Base-by-base conservation (phyloP, 2,797 vertebrate genomes). In the Enteromius paludinosus region DNA sequence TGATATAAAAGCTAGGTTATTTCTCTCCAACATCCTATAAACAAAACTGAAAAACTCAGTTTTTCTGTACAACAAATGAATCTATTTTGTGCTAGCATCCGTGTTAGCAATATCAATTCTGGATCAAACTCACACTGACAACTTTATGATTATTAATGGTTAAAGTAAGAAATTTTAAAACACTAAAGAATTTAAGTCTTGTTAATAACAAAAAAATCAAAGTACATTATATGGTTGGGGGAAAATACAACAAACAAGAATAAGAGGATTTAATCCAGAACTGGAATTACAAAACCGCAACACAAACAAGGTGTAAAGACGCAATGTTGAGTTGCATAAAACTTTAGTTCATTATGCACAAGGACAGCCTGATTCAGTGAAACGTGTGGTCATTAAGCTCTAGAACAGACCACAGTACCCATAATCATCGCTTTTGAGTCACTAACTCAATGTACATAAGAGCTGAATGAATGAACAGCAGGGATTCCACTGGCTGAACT, bases 401-500 rank as follows among this genome's bases (percentile, higher is more conserved):
- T 2, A 78, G 33, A n/a, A 66, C 54, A 43, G 49, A 71, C 56
- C 56, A 62, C 73, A 78, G 66, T 54, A 71, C 30, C 18, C 54
- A 71, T 61, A 38, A 82, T 74, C 80, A n/a, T 66, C 15, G 18
- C 47, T 56, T 41, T 30, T 75, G 45, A 82, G 33, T 73, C 70
- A 73, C 59, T 62, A 66, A 66, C 80, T 74, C 71, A 66, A 82
- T 43, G 45, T 43, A 70, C 23, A 49, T 65, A 52, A 78, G 64
- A 80, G 71, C 80, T 56, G 70, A 82, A 82, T 86, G 86, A 79
- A 84, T 86, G 80, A 25, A 87, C 79, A 84, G 87, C 45, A 79
- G 78, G 75, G 79, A 82, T 83, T 84, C 87, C 84, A 89, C 87
- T 85, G 87, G 89, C 86, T 88, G 86, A 75, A 84, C 85, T 79